Percentiles rank a stretch among this genome's conserved stretches.
Evolutionary conservation across 35 echinoderm and acorn worm species (phyloP).

Genomic region (Eucidaris tribuloides): DNA sequence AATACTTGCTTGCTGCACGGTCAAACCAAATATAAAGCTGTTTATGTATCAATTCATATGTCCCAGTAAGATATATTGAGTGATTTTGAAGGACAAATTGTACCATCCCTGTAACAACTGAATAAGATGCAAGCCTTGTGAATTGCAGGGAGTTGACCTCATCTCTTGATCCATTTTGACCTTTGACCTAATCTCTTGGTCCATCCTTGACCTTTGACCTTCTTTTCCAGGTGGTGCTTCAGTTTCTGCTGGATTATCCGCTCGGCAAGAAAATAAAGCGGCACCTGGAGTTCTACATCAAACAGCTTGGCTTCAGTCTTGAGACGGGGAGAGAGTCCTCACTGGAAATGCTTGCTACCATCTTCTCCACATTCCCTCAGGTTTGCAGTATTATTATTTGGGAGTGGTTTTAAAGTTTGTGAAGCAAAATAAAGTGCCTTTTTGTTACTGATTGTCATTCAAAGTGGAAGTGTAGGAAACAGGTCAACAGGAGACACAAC

Average conservation of each 20-base stretch:
- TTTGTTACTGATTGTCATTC: too few relatives aligned
- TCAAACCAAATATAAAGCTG: too few relatives aligned
- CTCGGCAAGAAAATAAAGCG: slow-evolving; percentile 83
- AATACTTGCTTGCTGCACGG: too few relatives aligned
- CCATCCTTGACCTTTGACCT: neutral
- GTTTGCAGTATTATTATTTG: slow-evolving; percentile 32
- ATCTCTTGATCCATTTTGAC: too few relatives aligned
- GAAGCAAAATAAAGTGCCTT: slow-evolving; percentile 58
- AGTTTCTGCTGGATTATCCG: slow-evolving; percentile 89
- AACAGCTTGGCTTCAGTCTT: slow-evolving; percentile 51
- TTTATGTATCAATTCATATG: too few relatives aligned
- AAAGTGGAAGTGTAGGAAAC: too few relatives aligned
- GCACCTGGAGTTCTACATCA: slow-evolving; percentile 88
- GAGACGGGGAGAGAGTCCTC: slow-evolving; percentile 78
- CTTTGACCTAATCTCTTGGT: neutral
- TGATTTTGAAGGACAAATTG: too few relatives aligned
- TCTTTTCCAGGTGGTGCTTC: slow-evolving; percentile 52
- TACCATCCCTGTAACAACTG: too few relatives aligned
- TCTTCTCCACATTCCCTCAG: slow-evolving; percentile 90
- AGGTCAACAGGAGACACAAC: too few relatives aligned
- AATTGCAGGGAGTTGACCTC: too few relatives aligned
- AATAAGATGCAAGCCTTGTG: too few relatives aligned
- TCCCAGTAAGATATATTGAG: too few relatives aligned
- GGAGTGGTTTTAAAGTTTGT: slow-evolving; percentile 45
- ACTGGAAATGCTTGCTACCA: slow-evolving; percentile 84